These are phyloP conservation scores for Eupithecia insigniata DNA, from an alignment of 2,888 invertebrate genomes.

Conservation along the genomic window DNA sequence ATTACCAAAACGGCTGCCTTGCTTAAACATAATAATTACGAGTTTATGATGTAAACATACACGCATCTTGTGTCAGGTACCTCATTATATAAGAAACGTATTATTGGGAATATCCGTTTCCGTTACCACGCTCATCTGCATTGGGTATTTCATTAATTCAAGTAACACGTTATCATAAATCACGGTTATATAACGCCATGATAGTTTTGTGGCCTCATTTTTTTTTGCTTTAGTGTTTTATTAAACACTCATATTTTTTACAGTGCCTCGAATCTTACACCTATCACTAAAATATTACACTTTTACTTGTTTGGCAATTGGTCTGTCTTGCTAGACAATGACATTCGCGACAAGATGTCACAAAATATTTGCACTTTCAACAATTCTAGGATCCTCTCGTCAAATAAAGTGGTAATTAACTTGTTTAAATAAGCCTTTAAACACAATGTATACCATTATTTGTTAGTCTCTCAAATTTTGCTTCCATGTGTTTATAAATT, in stretches of 20 bases:
- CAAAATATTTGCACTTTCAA: conserved; percentile 76
- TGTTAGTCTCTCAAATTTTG: conserved; percentile 42
- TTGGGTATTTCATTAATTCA: conserved; percentile 38
- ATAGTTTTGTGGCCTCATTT: conserved; percentile 32
- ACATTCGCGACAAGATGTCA: conserved; percentile 65
- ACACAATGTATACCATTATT: background rate
- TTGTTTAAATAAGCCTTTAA: conserved; percentile 57
- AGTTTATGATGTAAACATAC: conserved; percentile 32
- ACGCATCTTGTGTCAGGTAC: conserved; percentile 42
- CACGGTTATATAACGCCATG: conserved; percentile 34
- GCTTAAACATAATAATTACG: conserved; percentile 20
- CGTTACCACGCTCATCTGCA: conserved; percentile 44
- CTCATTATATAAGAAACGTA: conserved; percentile 52
- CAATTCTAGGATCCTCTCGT: conserved; percentile 71
- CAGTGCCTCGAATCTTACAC: conserved; percentile 41
- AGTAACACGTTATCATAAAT: conserved; percentile 34
- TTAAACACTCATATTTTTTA: conserved; percentile 25
- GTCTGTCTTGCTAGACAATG: conserved; percentile 58
- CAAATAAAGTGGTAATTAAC: conserved; percentile 66
- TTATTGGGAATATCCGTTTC: conserved; percentile 61
- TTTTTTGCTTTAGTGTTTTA: conserved; percentile 20
- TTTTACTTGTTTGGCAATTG: conserved; percentile 62
- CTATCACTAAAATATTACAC: conserved; percentile 50
- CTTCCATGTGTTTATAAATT: conserved; percentile 31
- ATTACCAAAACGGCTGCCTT: conserved; percentile 20